A percentile compares a stretch with the other conserved stretches of the same genome.
Conservation (phyloP, 2,888 invertebrate genomes). For the Sisyra nigra region DNA sequence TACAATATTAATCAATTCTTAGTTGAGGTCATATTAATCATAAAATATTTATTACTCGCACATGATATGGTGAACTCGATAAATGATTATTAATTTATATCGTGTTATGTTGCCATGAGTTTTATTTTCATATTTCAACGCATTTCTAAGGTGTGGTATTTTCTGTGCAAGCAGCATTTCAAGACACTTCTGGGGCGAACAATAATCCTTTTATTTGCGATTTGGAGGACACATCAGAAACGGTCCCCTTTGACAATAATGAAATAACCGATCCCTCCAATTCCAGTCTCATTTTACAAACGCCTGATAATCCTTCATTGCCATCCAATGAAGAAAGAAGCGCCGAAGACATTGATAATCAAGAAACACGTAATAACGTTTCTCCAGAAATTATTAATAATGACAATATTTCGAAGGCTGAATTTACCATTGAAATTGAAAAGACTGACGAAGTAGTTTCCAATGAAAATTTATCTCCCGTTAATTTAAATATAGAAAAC, state of each 20-base stretch:
- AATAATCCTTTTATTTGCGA: conserved; percentile 49
- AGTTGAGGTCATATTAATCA: conserved; percentile 9
- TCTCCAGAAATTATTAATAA: too few species aligned
- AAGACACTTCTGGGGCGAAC: conserved; percentile 28
- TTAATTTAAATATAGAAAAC: neutral
- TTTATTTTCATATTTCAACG: neutral
- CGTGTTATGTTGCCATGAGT: neutral
- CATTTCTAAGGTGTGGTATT: conserved; percentile 13
- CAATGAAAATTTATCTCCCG: conserved; percentile 1
- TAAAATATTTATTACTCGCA: conserved; percentile 13
- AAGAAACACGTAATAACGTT: too few species aligned
- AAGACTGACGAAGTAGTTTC: neutral
- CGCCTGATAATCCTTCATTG: too few species aligned
- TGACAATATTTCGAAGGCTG: neutral
- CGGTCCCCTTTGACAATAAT: neutral
- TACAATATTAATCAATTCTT: neutral
- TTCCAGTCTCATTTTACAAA: too few species aligned
- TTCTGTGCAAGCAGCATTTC: conserved; percentile 35
- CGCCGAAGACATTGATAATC: too few species aligned
- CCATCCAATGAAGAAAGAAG: too few species aligned
- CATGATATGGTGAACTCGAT: conserved; percentile 12
- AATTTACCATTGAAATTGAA: neutral
- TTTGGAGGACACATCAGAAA: conserved; percentile 15
- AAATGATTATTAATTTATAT: conserved; percentile 8
- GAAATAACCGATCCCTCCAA: neutral